Conservation (phyloP, 2,888 invertebrate genomes). For the Mycalesis mineus region DNA sequence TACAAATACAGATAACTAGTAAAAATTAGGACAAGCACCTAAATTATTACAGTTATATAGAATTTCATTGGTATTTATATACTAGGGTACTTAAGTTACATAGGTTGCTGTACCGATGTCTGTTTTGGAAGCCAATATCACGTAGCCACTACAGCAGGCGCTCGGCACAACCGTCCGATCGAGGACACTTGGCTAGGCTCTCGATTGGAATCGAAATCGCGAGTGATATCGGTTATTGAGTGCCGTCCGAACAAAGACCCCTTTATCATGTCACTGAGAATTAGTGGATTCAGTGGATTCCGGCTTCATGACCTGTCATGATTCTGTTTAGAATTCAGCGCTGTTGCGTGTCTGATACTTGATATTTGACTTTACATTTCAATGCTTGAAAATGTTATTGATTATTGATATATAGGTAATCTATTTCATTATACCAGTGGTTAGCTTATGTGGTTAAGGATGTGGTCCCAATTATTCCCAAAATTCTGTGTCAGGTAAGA, state of each 20-base stretch:
- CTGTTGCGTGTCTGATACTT: not conserved
- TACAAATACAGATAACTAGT: no score
- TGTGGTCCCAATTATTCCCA: no score
- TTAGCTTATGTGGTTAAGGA: no score
- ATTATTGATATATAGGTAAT: no score
- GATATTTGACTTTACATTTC: no score
- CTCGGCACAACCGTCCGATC: conserved; percentile 33
- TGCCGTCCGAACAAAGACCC: conserved; percentile 34
- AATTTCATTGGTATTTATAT: no score
- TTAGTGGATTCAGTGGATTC: conserved; percentile 28
- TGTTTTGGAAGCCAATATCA: conserved; percentile 36
- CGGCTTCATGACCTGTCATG: conserved; percentile 21
- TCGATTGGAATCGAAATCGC: conserved; percentile 37
- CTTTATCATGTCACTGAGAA: conserved; percentile 31
- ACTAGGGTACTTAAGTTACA: no score
- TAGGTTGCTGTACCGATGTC: conserved; percentile 21
- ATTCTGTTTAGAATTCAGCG: not conserved
- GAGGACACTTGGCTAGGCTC: conserved; percentile 35
- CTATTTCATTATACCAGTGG: no score
- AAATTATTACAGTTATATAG: no score
- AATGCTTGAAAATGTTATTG: no score
- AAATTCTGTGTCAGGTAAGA: no score
- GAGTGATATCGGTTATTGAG: conserved; percentile 35
- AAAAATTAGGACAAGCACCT: no score
- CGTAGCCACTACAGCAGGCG: conserved; percentile 32